Evolutionary conservation across 2,888 invertebrate genomes (phyloP).

Genomic region (Leptinotarsa juncta): DNA sequence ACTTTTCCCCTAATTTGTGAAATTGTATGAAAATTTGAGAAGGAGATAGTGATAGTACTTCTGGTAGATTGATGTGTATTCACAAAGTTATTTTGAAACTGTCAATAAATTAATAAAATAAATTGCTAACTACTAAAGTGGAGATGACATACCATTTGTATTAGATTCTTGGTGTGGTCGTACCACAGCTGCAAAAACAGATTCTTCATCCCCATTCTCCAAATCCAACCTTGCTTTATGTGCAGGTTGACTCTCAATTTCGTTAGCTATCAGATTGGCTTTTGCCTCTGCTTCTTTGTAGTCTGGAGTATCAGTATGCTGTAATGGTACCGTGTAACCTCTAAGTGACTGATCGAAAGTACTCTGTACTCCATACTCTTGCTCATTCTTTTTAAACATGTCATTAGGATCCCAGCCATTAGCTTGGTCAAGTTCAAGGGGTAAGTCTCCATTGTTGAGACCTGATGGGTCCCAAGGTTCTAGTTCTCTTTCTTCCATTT

Average conservation of each 20-base stretch:
- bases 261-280: slow-evolving; percentile 90
- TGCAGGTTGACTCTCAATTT: slow-evolving; percentile 87
- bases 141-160: slow-evolving; percentile 43
- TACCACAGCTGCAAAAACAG: slow-evolving; percentile 86
- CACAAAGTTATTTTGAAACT: not conserved
- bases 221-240: slow-evolving; percentile 86
- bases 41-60: no score
- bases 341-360: slow-evolving; percentile 91
- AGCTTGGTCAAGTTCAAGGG: slow-evolving; percentile 80
- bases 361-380: slow-evolving; percentile 88
- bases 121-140: slow-evolving; percentile 4
- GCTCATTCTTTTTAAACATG: slow-evolving; percentile 95
- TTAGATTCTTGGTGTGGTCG: slow-evolving; percentile 66
- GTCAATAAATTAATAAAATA: not conserved
- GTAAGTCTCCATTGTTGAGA: slow-evolving; percentile 71
- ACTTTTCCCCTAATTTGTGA: no score
- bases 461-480: slow-evolving; percentile 87
- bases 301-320: slow-evolving; percentile 87
- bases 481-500: slow-evolving; percentile 80
- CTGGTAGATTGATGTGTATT: not conserved
- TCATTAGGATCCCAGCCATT: slow-evolving; percentile 98
- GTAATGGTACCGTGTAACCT: slow-evolving; percentile 92
- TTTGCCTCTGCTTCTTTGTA: slow-evolving; percentile 85
- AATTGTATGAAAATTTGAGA: no score
- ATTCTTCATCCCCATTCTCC: slow-evolving; percentile 94